phyloP scores from a whole-genome alignment of 2,113 vertebrate species.

The Noturus placidus region DNA sequence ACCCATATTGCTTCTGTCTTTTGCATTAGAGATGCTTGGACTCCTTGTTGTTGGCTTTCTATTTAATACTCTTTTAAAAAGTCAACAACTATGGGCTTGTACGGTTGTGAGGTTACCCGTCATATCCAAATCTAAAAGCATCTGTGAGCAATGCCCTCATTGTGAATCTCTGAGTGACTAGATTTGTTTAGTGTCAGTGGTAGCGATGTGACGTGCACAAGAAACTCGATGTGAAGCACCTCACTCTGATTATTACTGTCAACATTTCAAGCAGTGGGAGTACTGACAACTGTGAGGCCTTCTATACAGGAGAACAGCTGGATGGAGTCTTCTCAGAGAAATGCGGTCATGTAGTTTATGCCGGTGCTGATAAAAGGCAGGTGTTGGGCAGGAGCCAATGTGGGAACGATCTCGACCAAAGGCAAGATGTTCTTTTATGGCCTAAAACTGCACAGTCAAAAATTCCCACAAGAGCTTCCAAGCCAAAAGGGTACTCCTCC shows the following conservation, averaged over 20 bases:
- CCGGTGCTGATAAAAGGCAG: constrained; percentile 62
- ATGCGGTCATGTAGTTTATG: constrained; percentile 66
- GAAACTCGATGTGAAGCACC: constrained; percentile 43
- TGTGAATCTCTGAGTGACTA: constrained; percentile 70
- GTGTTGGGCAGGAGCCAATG: constrained; percentile 55
- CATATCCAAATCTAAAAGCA: constrained; percentile 27
- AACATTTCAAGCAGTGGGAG: constrained; percentile 69
- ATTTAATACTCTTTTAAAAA: constrained; percentile 55
- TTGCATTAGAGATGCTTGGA: constrained; percentile 45
- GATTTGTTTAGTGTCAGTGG: constrained; percentile 64
- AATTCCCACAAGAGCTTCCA: constrained; percentile 37
- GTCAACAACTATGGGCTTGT: not conserved
- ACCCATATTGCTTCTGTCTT: not conserved
- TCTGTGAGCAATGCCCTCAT: constrained; percentile 22
- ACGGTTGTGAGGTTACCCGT: constrained; percentile 53
- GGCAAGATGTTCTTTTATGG: constrained; percentile 16
- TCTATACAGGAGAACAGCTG: constrained; percentile 53
- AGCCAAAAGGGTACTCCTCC: not conserved
- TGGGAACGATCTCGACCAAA: constrained; percentile 27
- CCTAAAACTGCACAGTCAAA: constrained; percentile 2
- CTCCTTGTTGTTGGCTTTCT: constrained; percentile 41
- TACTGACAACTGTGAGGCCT: constrained; percentile 66
- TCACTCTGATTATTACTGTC: constrained; percentile 59
- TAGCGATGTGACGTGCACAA: not conserved
- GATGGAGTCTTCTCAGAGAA: constrained; percentile 61